Base-by-base conservation (phyloP, 2,113 vertebrate species). In the Paratilapia polleni region DNA sequence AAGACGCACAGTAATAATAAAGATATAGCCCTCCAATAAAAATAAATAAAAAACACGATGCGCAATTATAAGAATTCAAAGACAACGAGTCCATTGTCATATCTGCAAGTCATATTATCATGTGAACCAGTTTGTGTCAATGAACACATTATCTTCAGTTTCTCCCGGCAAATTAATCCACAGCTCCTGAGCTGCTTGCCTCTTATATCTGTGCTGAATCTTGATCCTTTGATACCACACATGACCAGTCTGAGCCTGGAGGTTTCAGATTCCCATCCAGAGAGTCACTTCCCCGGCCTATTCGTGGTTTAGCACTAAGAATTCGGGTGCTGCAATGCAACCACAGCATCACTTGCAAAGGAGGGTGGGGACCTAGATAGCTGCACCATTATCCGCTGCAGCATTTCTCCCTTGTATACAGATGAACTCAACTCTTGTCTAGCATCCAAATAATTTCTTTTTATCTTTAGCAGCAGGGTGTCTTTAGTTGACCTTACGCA, bases 41-140 rank as follows among this genome's bases (percentile, higher is more conserved):
- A 31, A 31, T 31, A 31, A 2, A 31, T 31, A 31, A 31, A 31
- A 13, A 62, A 47, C 26, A 38, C 38, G 68, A 41, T 12, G 11
- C 22, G 24, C 20, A 54, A 2, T 47, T 13, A 49, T 4, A n/a
- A 7, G 17, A 13, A 58, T 63, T 36, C 4, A 47, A 47, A 70
- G 49, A 86, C 2, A 88, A 78, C 47, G 28, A 56, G 12, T 73
- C 22, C 41, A 57, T 86, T 91, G 64, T 84, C 10, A 14, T 4
- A 43, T 28, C 2, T 57, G 5, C 2, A 43, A 81, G 77, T 90
- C 68, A 83, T 83, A 62, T 28, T 22, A 83, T 91, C 93, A 94
- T 88, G 91, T 89, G 93, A 87, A 75, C 3, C 11, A 24, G 56
- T 17, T 70, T 74, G 13, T 74, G 19, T 85, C 66, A 91, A 81